Evolutionary conservation across 2,797 vertebrate genomes (phyloP), one percentile per base, ranked within the genome.

Genomic region (Mycteria americana): DNA sequence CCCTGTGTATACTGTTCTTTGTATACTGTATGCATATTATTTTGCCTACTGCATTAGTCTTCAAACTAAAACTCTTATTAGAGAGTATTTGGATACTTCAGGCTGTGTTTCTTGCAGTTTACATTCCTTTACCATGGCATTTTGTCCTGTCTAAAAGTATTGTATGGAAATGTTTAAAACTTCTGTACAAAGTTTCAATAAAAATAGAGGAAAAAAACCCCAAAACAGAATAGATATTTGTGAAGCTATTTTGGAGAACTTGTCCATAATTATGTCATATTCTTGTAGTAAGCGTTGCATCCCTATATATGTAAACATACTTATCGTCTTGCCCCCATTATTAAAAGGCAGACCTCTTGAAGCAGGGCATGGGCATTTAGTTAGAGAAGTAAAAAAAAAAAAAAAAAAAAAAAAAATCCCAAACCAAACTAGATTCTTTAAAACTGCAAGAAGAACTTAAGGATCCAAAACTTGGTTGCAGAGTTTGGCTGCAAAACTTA

Each of bases 181-280:
- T 97, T 98, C 97, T 98, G 98, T 98, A 98, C 97, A 97, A 98
- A 98, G 95, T 98, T 98, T 98, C 97, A 98, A 98, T 98, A 98
- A 98, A 97, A 98, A 97, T 90, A 95, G 95, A 97, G 94, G 37
- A 68, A 92, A 87, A 87, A 65, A 46, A 65, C 17, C 83, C 6
- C 45, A 27, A 37, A 33, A 23, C 72, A 90, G 53, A 95, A 88
- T 17, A 92, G 89, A 48, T 75, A 78, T 16, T 92, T 94, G 85
- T 95, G 94, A 88, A 93, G 48, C 88, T 94, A 1, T 79, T 93
- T 94, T 80, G 80, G 79, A 85, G 68, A 91, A 41, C 31, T 59
- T 68, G 22, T 65, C 63, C 9, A 1, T 85, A 80, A 35, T 23
- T 62, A 37, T 6, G 24, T 60, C 28, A 22, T 46, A 22, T 74